A percentile compares a stretch with the other conserved stretches of the same genome.
Evolutionary conservation across 2,888 invertebrate species (phyloP).

Genomic region (Pegoplata infirma): DNA sequence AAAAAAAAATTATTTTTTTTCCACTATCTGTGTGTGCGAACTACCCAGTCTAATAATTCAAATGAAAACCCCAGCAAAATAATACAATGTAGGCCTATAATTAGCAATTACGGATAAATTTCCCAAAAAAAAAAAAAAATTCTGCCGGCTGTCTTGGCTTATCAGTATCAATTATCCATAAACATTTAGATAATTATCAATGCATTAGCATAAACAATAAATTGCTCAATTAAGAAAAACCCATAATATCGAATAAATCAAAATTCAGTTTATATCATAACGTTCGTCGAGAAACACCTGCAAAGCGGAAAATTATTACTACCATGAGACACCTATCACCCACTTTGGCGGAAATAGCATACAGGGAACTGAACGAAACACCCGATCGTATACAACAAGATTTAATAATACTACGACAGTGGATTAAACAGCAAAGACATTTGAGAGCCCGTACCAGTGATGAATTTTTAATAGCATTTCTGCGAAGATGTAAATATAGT

Average conservation of each 20-base stretch:
- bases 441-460: constrained; percentile 75
- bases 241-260: neutral
- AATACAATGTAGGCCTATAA: no score
- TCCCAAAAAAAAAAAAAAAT: neutral
- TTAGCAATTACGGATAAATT: neutral
- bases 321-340: constrained; percentile 71
- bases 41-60: no score
- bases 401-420: constrained; percentile 78
- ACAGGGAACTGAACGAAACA: constrained; percentile 78
- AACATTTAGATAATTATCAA: constrained; percentile 9
- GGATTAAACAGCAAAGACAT: constrained; percentile 79
- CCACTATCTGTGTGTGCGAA: no score
- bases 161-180: constrained; percentile 36
- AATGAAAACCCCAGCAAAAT: no score
- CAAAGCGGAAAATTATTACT: no score
- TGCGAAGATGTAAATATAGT: constrained; percentile 71
- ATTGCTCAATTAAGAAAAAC: neutral
- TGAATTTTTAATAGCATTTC: constrained; percentile 71
- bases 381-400: constrained; percentile 77
- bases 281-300: neutral
- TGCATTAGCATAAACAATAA: constrained; percentile 29
- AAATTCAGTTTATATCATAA: constrained; percentile 2
- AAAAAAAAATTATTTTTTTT: no score
- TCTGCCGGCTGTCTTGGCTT: constrained; percentile 10
- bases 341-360: constrained; percentile 74